Evolutionary conservation across 2,113 vertebrate species (phyloP).

Genomic region (Hippocampus guttulatus): DNA sequence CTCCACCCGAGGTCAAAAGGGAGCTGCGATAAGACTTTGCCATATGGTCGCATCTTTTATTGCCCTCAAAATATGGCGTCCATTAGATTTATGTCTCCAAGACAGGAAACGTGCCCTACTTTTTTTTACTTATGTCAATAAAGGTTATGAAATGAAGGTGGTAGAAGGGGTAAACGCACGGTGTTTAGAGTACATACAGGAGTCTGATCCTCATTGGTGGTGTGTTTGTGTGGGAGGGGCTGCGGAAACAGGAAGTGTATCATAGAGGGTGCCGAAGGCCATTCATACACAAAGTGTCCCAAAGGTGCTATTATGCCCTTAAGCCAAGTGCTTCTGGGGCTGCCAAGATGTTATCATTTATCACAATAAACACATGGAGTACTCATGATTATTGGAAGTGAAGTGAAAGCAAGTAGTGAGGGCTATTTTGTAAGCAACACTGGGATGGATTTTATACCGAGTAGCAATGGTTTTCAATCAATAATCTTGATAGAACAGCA

Average conservation of each 20-base stretch:
- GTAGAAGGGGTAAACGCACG: background rate
- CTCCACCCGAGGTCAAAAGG: conserved; percentile 12
- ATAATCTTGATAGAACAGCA: background rate
- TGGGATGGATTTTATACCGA: background rate
- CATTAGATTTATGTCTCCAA: conserved; percentile 33
- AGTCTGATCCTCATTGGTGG: background rate
- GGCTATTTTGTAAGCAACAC: background rate
- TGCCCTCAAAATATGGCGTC: conserved; percentile 18
- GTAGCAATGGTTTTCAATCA: too few species aligned
- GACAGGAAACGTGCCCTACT: conserved; percentile 30
- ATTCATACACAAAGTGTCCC: background rate
- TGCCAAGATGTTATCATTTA: background rate
- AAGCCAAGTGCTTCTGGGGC: background rate
- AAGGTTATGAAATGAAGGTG: conserved; percentile 13
- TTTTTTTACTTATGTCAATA: conserved; percentile 16
- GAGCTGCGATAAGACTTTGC: conserved; percentile 23
- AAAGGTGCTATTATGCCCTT: background rate
- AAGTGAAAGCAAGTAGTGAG: background rate
- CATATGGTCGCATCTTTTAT: conserved; percentile 13
- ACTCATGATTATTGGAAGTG: background rate
- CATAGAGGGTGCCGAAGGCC: background rate
- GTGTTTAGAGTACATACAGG: background rate
- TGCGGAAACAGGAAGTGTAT: conserved; percentile 52
- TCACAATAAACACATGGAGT: too few species aligned
- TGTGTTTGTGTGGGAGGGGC: background rate